Conservation (phyloP, 2,113 vertebrate species). For the Otolemur garnettii region DNA sequence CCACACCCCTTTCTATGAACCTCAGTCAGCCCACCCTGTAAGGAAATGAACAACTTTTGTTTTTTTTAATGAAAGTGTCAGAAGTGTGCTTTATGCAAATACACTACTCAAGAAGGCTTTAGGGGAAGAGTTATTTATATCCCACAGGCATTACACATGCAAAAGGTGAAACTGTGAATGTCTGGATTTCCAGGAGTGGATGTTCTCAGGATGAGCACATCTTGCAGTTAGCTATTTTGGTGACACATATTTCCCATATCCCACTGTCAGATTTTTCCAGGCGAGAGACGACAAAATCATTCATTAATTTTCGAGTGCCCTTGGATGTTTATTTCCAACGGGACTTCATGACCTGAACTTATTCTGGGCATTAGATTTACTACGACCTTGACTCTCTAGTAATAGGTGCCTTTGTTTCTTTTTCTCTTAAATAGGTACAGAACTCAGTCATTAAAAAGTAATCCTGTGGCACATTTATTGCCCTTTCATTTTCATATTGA, state of each 20-base stretch:
- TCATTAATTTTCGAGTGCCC: slow-evolving; percentile 32
- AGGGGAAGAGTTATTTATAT: slow-evolving; percentile 69
- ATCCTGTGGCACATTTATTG: not conserved
- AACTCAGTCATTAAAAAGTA: not conserved
- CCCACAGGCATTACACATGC: slow-evolving; percentile 5
- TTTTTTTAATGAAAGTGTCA: slow-evolving; percentile 37
- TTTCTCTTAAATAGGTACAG: not conserved
- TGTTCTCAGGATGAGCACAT: slow-evolving; percentile 47
- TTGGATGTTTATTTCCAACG: not conserved
- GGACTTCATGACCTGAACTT: not conserved
- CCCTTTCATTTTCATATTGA: not conserved
- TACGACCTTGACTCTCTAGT: not conserved
- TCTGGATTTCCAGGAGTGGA: slow-evolving; percentile 55
- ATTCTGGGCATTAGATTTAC: slow-evolving; percentile 27
- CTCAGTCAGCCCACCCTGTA: not conserved
- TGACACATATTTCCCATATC: not conserved
- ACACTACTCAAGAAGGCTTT: not conserved
- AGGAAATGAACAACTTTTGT: slow-evolving; percentile 51
- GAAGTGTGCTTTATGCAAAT: slow-evolving; percentile 76
- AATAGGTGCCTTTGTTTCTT: slow-evolving; percentile 31
- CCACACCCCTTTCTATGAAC: not conserved
- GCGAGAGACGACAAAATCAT: not conserved
- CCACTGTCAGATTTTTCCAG: slow-evolving; percentile 32
- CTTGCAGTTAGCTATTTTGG: slow-evolving; percentile 51
- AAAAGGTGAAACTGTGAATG: slow-evolving; percentile 62